Evolutionary conservation across 92 coral and sea anemone species (phyloP).

Genomic region (Siderastrea siderea): DNA sequence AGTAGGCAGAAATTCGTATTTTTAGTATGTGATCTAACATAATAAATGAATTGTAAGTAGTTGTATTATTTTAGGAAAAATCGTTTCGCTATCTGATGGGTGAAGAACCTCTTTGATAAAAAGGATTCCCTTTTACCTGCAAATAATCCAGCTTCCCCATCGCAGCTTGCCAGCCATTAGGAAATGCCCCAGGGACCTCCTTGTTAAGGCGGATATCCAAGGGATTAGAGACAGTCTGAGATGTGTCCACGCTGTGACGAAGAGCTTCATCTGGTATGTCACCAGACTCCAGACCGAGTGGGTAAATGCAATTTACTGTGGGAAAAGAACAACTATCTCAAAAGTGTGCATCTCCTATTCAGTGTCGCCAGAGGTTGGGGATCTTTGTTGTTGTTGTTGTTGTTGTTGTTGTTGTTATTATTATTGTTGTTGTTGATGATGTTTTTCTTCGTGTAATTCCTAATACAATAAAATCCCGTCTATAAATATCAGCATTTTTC

Average conservation of each 20-base stretch:
- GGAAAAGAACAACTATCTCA: background rate
- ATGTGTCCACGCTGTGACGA: constrained; percentile 68
- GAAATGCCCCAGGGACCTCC: constrained; percentile 17
- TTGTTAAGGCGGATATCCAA: constrained; percentile 84
- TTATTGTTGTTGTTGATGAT: too few relatives aligned
- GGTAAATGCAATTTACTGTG: constrained; percentile 78
- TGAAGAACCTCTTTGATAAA: background rate
- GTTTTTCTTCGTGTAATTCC: too few relatives aligned
- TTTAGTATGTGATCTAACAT: too few relatives aligned
- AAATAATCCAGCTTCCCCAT: constrained; percentile 65
- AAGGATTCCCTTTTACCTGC: constrained; percentile 25
- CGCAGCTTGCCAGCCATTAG: constrained; percentile 84
- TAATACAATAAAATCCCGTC: too few relatives aligned
- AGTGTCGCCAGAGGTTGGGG: too few relatives aligned
- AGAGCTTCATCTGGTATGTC: constrained; percentile 83
- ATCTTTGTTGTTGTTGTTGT: too few relatives aligned
- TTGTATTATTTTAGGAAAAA: background rate
- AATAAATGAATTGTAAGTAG: too few relatives aligned
- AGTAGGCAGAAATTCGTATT: too few relatives aligned
- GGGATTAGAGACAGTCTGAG: constrained; percentile 24
- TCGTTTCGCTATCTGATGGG: background rate
- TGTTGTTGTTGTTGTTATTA: too few relatives aligned
- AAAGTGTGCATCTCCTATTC: background rate
- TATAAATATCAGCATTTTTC: too few relatives aligned
- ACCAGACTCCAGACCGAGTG: constrained; percentile 96